Conservation (phyloP, 2,113 vertebrate species). For the Petroica traversi region DNA sequence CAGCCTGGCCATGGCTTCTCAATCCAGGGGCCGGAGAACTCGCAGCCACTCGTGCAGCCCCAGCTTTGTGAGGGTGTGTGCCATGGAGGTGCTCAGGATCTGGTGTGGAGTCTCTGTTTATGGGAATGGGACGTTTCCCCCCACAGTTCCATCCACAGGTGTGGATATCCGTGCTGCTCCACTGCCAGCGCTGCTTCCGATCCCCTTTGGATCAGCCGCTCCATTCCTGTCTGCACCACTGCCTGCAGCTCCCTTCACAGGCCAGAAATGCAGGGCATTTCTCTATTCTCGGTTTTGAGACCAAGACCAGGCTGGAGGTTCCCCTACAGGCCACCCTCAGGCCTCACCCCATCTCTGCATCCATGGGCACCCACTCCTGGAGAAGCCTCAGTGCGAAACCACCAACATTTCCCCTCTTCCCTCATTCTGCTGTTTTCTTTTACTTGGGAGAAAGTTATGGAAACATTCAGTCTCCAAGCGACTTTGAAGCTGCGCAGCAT, state of each 20-base stretch:
- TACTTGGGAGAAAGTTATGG: conserved; percentile 37
- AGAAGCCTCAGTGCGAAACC: background rate
- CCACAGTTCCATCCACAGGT: background rate
- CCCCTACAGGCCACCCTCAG: background rate
- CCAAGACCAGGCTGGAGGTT: background rate
- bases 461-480: conserved; percentile 27
- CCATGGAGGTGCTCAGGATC: background rate
- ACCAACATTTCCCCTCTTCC: background rate
- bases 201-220: rapidly evolving
- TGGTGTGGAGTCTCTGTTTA: background rate
- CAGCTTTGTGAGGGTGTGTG: background rate
- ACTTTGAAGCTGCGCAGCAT: background rate
- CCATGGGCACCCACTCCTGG: rapidly evolving
- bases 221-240: background rate
- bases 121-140: background rate
- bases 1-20: background rate
- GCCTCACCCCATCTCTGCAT: rapidly evolving
- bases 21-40: background rate
- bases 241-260: background rate
- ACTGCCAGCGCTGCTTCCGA: background rate
- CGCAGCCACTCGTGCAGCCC: background rate
- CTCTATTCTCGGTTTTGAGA: background rate
- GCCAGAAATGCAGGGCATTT: background rate
- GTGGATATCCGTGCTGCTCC: background rate
- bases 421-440: background rate